Evolutionary conservation across 1,140 invertebrate genomes (phyloP), one percentile per base, ranked within the genome.

Genomic region (Thaumetopoea pityocampa): DNA sequence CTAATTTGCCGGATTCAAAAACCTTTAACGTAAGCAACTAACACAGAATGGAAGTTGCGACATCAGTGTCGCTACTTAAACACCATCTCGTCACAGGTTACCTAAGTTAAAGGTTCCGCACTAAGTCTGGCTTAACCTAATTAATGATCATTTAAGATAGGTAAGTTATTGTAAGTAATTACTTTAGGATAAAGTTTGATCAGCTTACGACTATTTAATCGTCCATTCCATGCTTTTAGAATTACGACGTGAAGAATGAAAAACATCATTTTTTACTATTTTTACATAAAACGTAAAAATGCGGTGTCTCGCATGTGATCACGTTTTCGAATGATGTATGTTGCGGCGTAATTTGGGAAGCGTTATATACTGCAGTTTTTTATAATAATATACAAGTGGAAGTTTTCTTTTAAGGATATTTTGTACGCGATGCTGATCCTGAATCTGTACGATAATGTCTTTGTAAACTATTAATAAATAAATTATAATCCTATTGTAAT

Each of bases 401-500:
- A 5, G 17, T 53, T 54, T 47, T 58, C 45, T 51, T 55, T 50
- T 43, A 43, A 59, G 53, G 30, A 26, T 33, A 44, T 53, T 58
- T 57, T 64, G 62, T 64, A 63, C 51, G 54, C 53, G 53, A 51
- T 66, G 60, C 65, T 65, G 65, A 64, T 68, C 60, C 67, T 69
- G 59, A 62, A 67, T 63, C 56, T 58, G 37, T 41, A 41, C 37
- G 76, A 80, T 80, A 81, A 77, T 59, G 69, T 78, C 67, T 80
- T 67, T 83, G 78, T 80, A 82, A 83, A 83, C 78, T 83, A 83
- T 80, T 83, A 74, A 78, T 74, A 45, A 79, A 83, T 83, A 83
- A 80, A 83, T 77, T 83, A 83, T 83, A 83, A 83, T 83, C 79
- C 68, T 78, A 78, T 79, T 78, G 73, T 80, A 76, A 24, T 41